Evolutionary conservation across 2,888 invertebrate genomes (phyloP).

Genomic region (Drosophila paranaensis): DNA sequence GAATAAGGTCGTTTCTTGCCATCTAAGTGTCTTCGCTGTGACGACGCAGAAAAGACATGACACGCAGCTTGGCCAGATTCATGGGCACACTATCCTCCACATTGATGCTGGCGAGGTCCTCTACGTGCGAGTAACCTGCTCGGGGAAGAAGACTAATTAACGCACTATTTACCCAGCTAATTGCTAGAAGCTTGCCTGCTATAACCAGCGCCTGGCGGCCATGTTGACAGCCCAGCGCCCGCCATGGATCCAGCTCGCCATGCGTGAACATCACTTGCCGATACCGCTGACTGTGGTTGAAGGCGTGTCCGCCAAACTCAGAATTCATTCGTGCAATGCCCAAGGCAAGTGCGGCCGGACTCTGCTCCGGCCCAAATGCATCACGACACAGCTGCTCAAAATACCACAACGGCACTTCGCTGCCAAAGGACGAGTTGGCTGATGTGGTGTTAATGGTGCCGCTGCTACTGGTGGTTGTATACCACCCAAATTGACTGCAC

Average conservation of each 20-base stretch:
- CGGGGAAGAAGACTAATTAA: conserved; percentile 20
- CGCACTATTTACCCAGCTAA: conserved; percentile 27
- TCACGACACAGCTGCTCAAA: conserved; percentile 75
- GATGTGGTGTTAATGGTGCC: conserved; percentile 3
- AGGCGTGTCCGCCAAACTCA: conserved; percentile 62
- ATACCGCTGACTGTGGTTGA: conserved; percentile 47
- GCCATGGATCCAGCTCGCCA: conserved; percentile 87
- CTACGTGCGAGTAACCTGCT: conserved; percentile 79
- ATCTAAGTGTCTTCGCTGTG: conserved; percentile 52
- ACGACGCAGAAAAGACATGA: conserved; percentile 74
- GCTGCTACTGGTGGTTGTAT: conserved; percentile 87
- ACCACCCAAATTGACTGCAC: conserved; percentile 94
- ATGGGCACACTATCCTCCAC: conserved; percentile 74
- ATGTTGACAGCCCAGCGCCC: conserved; percentile 84
- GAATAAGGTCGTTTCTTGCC: conserved; percentile 18
- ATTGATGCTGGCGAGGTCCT: conserved; percentile 79
- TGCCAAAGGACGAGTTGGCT: conserved; percentile 53
- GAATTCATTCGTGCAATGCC: conserved; percentile 60
- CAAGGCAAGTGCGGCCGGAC: conserved; percentile 40
- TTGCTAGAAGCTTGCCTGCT: conserved; percentile 60
- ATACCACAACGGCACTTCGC: conserved; percentile 72
- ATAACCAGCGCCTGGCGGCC: conserved; percentile 71
- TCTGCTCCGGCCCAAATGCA: conserved; percentile 59
- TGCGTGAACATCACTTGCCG: conserved; percentile 86
- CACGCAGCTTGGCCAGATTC: conserved; percentile 77